Evolutionary conservation across 2,113 vertebrate species (phyloP).

Genomic region (Apaloderma vittatum): DNA sequence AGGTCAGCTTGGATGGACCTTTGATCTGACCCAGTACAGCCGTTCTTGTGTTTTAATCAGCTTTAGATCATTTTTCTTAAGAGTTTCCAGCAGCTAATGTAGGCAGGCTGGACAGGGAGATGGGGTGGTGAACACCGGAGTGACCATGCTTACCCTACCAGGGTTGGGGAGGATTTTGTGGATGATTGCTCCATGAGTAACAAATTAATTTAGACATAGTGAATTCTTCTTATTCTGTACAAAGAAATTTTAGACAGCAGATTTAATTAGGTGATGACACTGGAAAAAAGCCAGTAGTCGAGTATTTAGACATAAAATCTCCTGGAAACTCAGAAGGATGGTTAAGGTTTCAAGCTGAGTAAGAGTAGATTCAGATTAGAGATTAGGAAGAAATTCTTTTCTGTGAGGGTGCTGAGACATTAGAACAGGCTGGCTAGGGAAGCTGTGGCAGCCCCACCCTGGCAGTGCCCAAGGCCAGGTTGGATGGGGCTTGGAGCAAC

Average conservation of each 20-base stretch:
- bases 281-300: accelerated
- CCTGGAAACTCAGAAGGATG: neutral
- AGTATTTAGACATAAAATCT: neutral
- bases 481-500: too few species aligned
- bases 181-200: neutral
- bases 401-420: too few species aligned
- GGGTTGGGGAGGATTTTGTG: neutral
- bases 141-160: neutral
- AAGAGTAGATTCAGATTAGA: too few species aligned
- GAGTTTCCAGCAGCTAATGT: neutral
- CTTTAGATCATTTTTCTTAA: neutral
- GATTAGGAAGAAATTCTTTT: too few species aligned
- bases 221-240: neutral
- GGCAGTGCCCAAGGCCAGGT: too few species aligned
- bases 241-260: neutral
- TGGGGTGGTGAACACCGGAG: neutral
- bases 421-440: too few species aligned
- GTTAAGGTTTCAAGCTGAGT: too few species aligned
- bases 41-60: neutral
- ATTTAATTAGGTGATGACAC: neutral
- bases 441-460: too few species aligned
- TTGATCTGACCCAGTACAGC: neutral
- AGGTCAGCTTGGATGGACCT: neutral
- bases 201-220: neutral
- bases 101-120: neutral